phyloP scores from a whole-genome alignment of 2,113 vertebrate genomes.

The Corythaeola cristata region DNA sequence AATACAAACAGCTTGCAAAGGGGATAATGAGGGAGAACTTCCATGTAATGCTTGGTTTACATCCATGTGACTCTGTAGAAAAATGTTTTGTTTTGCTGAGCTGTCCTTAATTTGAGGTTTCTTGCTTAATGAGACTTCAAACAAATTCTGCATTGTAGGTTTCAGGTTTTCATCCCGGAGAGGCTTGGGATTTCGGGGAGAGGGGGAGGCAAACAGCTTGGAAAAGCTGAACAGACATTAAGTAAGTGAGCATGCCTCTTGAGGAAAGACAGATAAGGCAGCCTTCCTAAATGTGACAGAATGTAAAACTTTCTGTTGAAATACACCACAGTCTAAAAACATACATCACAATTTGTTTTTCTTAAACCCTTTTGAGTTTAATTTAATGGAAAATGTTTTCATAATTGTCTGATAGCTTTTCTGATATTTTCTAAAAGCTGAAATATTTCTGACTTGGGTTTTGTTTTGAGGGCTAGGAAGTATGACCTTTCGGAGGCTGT shows the following conservation, averaged over 20 bases:
- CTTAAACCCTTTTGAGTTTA: constrained; percentile 1
- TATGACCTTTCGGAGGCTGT: neutral
- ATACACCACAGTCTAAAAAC: neutral
- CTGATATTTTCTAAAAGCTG: neutral
- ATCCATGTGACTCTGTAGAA: constrained; percentile 1
- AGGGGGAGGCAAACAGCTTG: neutral
- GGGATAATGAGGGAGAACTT: constrained; percentile 47
- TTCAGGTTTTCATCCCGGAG: constrained; percentile 57
- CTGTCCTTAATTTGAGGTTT: constrained; percentile 54
- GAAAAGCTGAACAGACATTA: neutral
- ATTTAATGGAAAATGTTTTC: constrained; percentile 1
- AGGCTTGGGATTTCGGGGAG: neutral
- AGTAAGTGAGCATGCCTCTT: constrained; percentile 15
- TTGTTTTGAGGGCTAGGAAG: neutral
- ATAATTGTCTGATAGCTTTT: neutral
- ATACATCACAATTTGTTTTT: neutral
- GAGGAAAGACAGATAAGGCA: constrained; percentile 38
- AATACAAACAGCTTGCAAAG: constrained; percentile 18
- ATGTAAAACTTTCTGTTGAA: constrained; percentile 2
- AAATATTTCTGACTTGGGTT: neutral
- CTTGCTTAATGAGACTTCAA: constrained; percentile 60
- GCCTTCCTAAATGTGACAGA: neutral
- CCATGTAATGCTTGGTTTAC: constrained; percentile 14
- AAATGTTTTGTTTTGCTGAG: constrained; percentile 63
- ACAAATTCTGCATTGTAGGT: constrained; percentile 49